Evolutionary conservation across 2,888 invertebrate genomes (phyloP).

Genomic region (Bursaphelenchus okinawaensis): DNA sequence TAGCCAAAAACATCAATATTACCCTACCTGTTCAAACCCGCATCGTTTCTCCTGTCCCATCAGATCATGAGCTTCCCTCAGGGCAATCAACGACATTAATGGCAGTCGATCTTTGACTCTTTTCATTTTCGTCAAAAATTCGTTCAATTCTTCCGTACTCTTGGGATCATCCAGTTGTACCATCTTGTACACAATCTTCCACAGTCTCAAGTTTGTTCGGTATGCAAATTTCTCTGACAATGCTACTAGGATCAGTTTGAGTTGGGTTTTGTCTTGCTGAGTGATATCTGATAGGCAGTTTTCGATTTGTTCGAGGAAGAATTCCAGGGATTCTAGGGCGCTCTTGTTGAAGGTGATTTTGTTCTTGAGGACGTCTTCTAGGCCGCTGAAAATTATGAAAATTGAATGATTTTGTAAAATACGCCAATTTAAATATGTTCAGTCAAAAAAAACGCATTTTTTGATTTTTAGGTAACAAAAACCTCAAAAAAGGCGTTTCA

Average conservation of each 20-base stretch:
- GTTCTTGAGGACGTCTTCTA: neutral
- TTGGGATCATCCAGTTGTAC: neutral
- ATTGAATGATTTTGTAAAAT: too few relatives aligned
- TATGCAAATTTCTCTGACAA: constrained; percentile 4
- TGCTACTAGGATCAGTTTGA: neutral
- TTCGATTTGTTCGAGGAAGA: neutral
- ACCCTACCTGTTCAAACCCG: neutral
- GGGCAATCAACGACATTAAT: neutral
- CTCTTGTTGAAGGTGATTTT: neutral
- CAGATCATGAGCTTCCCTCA: constrained; percentile 7
- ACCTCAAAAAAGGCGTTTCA: too few relatives aligned
- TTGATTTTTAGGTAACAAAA: too few relatives aligned
- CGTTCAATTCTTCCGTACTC: neutral
- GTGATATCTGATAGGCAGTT: neutral
- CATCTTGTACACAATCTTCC: constrained; percentile 2
- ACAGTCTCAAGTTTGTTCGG: neutral
- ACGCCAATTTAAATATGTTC: too few relatives aligned
- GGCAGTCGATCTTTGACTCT: neutral
- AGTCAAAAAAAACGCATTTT: too few relatives aligned
- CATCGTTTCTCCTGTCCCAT: constrained; percentile 7
- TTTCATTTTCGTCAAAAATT: constrained; percentile 2
- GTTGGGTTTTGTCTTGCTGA: neutral
- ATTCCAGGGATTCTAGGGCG: neutral
- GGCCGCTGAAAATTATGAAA: neutral
- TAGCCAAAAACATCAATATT: neutral